These are phyloP conservation scores for Shinisaurus crocodilurus DNA, from an alignment of 2,113 vertebrate genomes.

Conservation along the genomic window DNA sequence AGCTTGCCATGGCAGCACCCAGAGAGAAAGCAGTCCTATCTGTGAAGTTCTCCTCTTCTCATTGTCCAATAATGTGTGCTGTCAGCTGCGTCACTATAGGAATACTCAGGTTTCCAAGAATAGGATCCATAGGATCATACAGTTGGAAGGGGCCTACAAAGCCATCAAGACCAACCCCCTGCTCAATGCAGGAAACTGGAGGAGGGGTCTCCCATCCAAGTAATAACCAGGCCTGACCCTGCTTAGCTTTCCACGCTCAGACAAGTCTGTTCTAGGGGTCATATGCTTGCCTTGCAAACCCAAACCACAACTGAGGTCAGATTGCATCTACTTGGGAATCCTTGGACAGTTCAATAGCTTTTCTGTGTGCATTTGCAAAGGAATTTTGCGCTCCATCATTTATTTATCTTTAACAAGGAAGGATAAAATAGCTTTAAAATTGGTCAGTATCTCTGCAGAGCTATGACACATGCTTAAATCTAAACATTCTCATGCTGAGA, in stretches of 20 bases:
- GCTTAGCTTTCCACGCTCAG: too few species aligned
- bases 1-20: too few species aligned
- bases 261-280: not conserved
- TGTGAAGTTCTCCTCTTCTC: too few species aligned
- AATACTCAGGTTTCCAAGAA: not conserved
- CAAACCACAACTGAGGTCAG: not conserved
- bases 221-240: too few species aligned
- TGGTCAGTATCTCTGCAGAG: not conserved
- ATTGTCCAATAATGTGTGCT: too few species aligned
- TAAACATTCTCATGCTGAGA: not conserved
- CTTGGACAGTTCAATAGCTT: not conserved
- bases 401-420: not conserved
- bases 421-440: not conserved
- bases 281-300: too few species aligned
- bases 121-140: too few species aligned
- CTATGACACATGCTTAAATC: fast-evolving
- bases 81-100: not conserved
- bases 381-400: not conserved
- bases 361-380: not conserved
- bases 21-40: too few species aligned
- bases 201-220: too few species aligned
- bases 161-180: too few species aligned
- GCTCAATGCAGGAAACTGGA: too few species aligned
- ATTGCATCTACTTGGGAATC: not conserved
- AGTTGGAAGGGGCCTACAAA: too few species aligned